phyloP scores from a whole-genome alignment of 2,888 invertebrate genomes.

The Tipula confusa region DNA sequence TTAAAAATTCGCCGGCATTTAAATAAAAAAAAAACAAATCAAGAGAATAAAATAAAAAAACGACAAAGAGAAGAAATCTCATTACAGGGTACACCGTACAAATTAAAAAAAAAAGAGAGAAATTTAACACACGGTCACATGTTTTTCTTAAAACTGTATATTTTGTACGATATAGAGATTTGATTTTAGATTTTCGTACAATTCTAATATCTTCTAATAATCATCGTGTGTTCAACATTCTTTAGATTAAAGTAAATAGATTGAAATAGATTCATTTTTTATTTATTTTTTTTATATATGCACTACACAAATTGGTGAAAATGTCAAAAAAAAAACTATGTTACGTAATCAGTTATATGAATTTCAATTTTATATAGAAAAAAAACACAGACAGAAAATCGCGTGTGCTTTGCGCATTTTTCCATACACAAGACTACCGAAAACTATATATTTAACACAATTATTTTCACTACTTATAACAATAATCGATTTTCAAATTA shows the following conservation, averaged over 20 bases:
- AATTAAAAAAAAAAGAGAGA: neutral
- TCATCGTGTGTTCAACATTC: neutral
- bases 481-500: neutral
- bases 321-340: constrained; percentile 26
- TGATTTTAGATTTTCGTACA: neutral
- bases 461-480: neutral
- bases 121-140: neutral
- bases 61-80: neutral
- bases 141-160: neutral
- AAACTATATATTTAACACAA: neutral
- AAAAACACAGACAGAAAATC: neutral
- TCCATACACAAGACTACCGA: neutral
- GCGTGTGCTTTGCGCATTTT: constrained; percentile 4
- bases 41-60: neutral
- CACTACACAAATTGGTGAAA: neutral
- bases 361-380: constrained; percentile 14
- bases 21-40: neutral
- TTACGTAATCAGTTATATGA: constrained; percentile 37
- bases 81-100: neutral
- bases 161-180: neutral
- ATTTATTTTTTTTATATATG: neutral
- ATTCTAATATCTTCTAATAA: neutral
- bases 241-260: neutral
- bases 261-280: neutral
- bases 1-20: neutral